Conservation (phyloP, 2,888 invertebrate genomes). For the Caenorhabditis angaria region DNA sequence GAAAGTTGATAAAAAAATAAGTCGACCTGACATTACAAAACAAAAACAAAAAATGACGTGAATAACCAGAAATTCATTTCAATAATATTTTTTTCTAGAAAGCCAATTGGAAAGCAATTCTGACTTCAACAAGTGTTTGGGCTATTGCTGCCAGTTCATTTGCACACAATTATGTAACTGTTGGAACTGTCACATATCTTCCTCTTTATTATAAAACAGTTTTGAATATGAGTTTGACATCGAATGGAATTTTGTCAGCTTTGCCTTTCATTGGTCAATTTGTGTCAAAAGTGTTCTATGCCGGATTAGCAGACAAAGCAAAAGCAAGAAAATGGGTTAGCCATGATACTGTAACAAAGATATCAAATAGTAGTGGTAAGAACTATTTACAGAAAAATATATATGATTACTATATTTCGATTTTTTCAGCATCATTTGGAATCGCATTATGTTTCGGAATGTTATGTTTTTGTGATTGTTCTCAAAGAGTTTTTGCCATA, state of each 20-base stretch:
- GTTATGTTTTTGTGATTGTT: conserved; percentile 67
- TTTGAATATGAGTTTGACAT: conserved; percentile 66
- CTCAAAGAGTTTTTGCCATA: conserved; percentile 55
- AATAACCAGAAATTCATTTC: conserved; percentile 3
- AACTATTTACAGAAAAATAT: not conserved
- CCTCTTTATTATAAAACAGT: conserved; percentile 69
- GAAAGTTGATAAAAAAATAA: not conserved
- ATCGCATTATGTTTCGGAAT: conserved; percentile 62
- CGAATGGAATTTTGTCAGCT: conserved; percentile 70
- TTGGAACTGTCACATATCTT: conserved; percentile 69
- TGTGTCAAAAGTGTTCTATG: conserved; percentile 67
- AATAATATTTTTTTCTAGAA: conserved; percentile 10
- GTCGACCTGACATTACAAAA: too few species aligned
- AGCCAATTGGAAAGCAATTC: conserved; percentile 57
- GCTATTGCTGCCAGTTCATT: conserved; percentile 67
- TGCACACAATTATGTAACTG: conserved; percentile 70
- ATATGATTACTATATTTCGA: not conserved
- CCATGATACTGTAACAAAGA: conserved; percentile 59
- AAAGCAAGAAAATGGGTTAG: conserved; percentile 45
- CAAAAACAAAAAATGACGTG: not conserved
- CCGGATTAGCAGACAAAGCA: conserved; percentile 62
- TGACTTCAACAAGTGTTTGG: conserved; percentile 67
- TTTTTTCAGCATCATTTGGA: conserved; percentile 64
- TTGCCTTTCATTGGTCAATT: conserved; percentile 69
- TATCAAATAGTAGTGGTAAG: conserved; percentile 66